Evolutionary conservation across 2,797 vertebrate species (phyloP).

Genomic region (Bovichtus diacanthus): DNA sequence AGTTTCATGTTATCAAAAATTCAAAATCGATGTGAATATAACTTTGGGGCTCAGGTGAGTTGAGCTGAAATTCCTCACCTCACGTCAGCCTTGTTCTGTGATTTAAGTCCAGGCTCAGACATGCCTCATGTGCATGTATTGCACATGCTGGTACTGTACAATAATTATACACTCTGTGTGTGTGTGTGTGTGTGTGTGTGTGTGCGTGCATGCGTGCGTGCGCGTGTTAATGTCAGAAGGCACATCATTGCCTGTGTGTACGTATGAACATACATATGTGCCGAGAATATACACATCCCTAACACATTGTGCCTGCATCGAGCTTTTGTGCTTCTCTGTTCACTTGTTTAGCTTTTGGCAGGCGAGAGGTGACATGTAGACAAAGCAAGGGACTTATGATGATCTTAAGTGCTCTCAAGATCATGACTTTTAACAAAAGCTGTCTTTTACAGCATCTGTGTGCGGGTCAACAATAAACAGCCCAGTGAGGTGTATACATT

Average conservation of each 20-base stretch:
- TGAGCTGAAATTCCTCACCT: constrained; percentile 37
- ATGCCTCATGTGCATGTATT: constrained; percentile 21
- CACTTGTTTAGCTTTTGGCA: constrained; percentile 40
- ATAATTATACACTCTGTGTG: neutral
- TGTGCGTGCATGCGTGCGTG: neutral
- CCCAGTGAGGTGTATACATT: constrained; percentile 32
- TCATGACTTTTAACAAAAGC: constrained; percentile 51
- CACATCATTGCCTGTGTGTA: neutral
- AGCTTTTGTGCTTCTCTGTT: constrained; percentile 35
- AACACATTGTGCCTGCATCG: constrained; percentile 22
- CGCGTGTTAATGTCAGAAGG: neutral
- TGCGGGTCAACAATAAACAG: constrained; percentile 51
- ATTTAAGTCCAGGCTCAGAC: constrained; percentile 43
- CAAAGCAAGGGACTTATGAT: constrained; percentile 57
- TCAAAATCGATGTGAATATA: constrained; percentile 12
- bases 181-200: neutral
- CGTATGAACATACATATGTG: constrained; percentile 12
- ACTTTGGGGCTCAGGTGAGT: neutral
- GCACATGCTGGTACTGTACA: constrained; percentile 15
- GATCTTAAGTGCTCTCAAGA: constrained; percentile 29
- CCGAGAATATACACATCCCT: neutral
- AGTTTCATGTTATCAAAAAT: constrained; percentile 7
- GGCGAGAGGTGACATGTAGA: constrained; percentile 34
- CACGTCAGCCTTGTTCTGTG: constrained; percentile 38
- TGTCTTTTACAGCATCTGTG: constrained; percentile 41